Evolutionary conservation across 1,140 invertebrate genomes (phyloP), one percentile per base, ranked within the genome.

Genomic region (Procambarus clarkii): DNA sequence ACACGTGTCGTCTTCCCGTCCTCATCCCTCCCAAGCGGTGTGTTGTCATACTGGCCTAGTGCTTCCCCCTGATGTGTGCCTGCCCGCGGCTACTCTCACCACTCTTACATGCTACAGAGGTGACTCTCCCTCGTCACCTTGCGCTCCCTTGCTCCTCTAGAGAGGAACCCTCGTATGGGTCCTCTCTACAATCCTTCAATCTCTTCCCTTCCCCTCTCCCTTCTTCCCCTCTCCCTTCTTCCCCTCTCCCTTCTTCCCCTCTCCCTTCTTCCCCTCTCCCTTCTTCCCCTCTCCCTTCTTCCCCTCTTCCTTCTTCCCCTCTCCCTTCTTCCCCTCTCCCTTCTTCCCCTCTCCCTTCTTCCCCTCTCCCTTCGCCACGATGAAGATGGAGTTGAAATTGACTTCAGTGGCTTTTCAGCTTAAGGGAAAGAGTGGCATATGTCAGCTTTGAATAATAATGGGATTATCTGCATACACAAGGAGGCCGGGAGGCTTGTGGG

Each of bases 391-490:
- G 69, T 74, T 74, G 24, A 74, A 24, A 74, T 74, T 74, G 69
- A 74, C n/a, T 34, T 74, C 69, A 8, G 69, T 34, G 24, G 69
- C 21, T 34, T 74, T 34, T 34, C 15, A 34, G 69, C 69, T 34
- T 34, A 34, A 74, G n/a, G 69, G 69, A 24, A 74, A 74, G 69
- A 74, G 24, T 24, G 69, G n/a, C 69, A 74, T 74, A 74, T 34
- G 69, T 74, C 24, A n/a, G n/a, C n/a, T 74, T 34, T 74, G 69
- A 74, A 74, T 34, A 74, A 34, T 74, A 34, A 74, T 74, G 69
- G 21, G n/a, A 34, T 74, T 21, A 74, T 74, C 7, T 74, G 69
- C 69, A 74, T 74, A 74, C n/a, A 74, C 4, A 74, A 74, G 69
- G 34, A 74, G 69, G 69, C 2, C 8, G 24, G n/a, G 69, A 54